Base-by-base conservation (phyloP, 2,888 invertebrate genomes). In the Hirtodrosophila alboralis region DNA sequence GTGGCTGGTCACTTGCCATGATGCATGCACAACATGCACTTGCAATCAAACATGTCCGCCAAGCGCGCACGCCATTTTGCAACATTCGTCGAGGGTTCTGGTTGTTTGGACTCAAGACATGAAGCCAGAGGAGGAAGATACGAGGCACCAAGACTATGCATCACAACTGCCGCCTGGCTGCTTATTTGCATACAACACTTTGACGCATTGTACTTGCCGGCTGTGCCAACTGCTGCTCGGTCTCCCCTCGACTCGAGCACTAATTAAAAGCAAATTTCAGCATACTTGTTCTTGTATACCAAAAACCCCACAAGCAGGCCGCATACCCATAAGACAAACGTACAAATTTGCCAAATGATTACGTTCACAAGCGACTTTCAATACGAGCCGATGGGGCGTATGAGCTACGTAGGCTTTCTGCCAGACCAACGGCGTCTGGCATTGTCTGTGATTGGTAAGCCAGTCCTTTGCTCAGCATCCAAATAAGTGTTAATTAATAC, bases 201-300 rank as follows among this genome's bases (percentile, higher is more conserved):
- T 79, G 76, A 76, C 66, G 76, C 76, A 79, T 76, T 76, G 76
- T 79, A 60, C 66, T 40, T 30, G 43, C 53, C 51, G 44, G 36
- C 30, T 27, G 53, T 40, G 21, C 23, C 23, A 23, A 23, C 47
- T 12, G 33, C 5, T 37, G 21, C 31, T 10, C 16, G 1, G n/a
- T 12, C 26, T 23, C 44, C 31, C 21, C 40, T 6, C 52, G 28
- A 44, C 38, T 75, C 34, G 56, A 52, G 60, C 80, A 66, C 77
- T 78, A 78, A 76, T 76, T 76, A 76, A 76, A 77, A 76, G 78
- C 76, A 76, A 77, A 77, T 77, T 76, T 66, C 75, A 72, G 75
- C 72, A 60, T 43, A 54, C 77, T 67, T 38, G 26, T 26, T 34
- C 57, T 27, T n/a, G n/a, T n/a, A n/a, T n/a, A n/a, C n/a, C n/a